Conservation (phyloP, 2,888 invertebrate genomes). For the Idaea straminata region DNA sequence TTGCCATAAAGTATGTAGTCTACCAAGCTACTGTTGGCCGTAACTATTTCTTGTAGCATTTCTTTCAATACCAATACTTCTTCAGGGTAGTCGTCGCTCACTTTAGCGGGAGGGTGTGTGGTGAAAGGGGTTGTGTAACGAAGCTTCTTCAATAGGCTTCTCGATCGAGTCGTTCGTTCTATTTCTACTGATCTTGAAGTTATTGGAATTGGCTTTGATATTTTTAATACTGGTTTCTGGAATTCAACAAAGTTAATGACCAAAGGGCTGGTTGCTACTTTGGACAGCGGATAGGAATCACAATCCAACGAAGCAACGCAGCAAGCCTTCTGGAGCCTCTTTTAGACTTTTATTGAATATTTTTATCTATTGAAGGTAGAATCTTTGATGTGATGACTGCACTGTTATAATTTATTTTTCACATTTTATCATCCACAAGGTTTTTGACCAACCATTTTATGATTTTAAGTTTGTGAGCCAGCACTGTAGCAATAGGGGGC, state of each 20-base stretch:
- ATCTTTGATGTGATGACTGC: too few species aligned
- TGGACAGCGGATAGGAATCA: too few species aligned
- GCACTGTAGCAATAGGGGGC: too few species aligned
- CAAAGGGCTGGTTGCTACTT: too few species aligned
- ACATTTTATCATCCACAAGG: too few species aligned
- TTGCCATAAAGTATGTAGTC: constrained; percentile 24
- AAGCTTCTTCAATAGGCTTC: not conserved
- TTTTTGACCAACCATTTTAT: too few species aligned
- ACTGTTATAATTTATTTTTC: too few species aligned
- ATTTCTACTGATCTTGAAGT: not conserved
- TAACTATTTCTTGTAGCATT: constrained; percentile 23
- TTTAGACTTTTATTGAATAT: too few species aligned
- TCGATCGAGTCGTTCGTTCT: not conserved
- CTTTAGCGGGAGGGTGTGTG: not conserved
- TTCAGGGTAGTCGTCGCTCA: constrained; percentile 7
- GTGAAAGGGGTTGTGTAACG: not conserved
- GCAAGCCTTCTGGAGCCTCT: too few species aligned
- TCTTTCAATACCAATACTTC: constrained; percentile 19
- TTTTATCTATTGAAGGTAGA: too few species aligned
- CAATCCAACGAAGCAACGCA: too few species aligned
- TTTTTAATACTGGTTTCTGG: not conserved
- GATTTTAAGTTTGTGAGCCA: too few species aligned
- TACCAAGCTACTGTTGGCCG: constrained; percentile 15
- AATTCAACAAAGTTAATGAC: not conserved
- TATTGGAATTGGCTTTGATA: not conserved